Base-by-base conservation (phyloP, 2,888 invertebrate genomes). In the Conomelus anceps region DNA sequence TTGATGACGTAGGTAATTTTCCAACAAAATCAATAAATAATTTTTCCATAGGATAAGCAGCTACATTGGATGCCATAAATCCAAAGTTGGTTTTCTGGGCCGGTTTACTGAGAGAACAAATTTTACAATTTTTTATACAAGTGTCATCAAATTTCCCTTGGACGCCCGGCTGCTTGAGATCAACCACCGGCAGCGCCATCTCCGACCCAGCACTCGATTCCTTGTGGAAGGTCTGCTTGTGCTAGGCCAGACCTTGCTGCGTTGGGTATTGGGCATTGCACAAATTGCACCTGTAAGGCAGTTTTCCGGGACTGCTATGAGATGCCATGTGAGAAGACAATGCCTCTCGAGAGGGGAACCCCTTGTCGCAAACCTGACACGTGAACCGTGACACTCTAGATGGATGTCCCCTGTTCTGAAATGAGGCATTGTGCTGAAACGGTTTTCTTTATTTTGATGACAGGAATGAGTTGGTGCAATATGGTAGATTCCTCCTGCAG, bases 231-330 rank as follows among this genome's bases (percentile, higher is more conserved):
- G 95, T 95, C 91, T 96, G 96, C 84, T 96, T 94, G 92, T 97
- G 97, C 91, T 95, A 94, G 85, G 93, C 93, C 88, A 95, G 92
- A n/a, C 94, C 94, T 88, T 94, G 93, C 0, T 95, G 94, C 88
- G 96, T 96, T 0, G 96, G 96, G 92, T 96, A 97, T 26, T 96
- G 95, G 0, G 96, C 96, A 0, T 96, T 95, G 92, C 97, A 97
- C 87, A 96, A 94, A 91, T 96, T 96, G 91, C 97, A 97, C 91
- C 95, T 91, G 90, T 93, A 93, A 87, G 93, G 92, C 84, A 93
- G 91, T 92, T 93, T 93, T 91, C 94, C 95, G 23, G 94, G 93
- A 90, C 93, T 93, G 89, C 92, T 93, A 91, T 94, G 94, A 0
- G 93, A 93, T 0, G 93, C 92, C 93, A 94, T 94, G 90, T 94